phyloP scores from a whole-genome alignment of 2,797 vertebrate species.

The Cetoscarus ocellatus region DNA sequence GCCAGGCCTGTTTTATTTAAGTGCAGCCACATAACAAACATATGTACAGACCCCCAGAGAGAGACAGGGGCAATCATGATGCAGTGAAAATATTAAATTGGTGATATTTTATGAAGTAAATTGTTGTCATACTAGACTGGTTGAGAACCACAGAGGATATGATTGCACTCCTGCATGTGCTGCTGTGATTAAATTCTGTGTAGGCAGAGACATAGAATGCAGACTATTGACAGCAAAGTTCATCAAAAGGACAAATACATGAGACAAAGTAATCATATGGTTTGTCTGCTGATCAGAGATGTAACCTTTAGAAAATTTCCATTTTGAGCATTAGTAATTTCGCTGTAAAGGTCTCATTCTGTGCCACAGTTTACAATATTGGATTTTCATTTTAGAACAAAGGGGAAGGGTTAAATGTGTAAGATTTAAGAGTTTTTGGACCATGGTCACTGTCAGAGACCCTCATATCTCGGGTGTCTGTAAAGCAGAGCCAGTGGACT shows the following conservation, averaged over 20 bases:
- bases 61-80: too few species aligned
- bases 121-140: too few species aligned
- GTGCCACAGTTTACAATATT: conserved; percentile 15
- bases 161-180: background rate
- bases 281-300: background rate
- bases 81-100: too few species aligned
- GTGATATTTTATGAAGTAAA: too few species aligned
- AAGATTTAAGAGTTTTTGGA: conserved; percentile 10
- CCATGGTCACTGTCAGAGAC: conserved; percentile 10
- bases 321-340: conserved; percentile 6
- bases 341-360: background rate
- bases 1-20: too few species aligned
- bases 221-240: conserved; percentile 27
- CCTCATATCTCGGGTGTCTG: conserved; percentile 17
- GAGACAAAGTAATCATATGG: too few species aligned
- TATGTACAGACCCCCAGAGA: too few species aligned
- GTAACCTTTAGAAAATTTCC: conserved; percentile 17
- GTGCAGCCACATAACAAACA: too few species aligned
- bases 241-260: conserved; percentile 14
- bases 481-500: conserved; percentile 17
- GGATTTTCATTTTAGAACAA: conserved; percentile 10
- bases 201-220: background rate
- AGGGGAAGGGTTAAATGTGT: conserved; percentile 11
- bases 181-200: conserved; percentile 32
- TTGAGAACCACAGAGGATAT: too few species aligned